Base-by-base conservation (phyloP, 64 coral and sea anemone genomes). In the Pachyseris speciosa region DNA sequence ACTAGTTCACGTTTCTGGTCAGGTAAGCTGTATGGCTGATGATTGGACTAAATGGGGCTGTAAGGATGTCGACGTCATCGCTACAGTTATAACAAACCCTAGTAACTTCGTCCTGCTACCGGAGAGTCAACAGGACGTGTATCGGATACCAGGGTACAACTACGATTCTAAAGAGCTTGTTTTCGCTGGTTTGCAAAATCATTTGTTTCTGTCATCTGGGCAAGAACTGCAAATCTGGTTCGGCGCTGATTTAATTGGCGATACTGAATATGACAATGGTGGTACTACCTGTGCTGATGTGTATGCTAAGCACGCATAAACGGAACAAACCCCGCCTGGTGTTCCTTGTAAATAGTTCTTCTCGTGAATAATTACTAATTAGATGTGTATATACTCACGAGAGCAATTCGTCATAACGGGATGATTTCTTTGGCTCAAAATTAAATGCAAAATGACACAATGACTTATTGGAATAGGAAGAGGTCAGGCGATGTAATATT, bases 181-280 rank as follows among this genome's bases (percentile, higher is more conserved):
- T 37, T 87, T 87, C 67, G 31, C 84, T 12, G 40, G 66, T 22
- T 72, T 87, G 25, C 42, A 24, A 29, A 42, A 15, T 20, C 67
- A 33, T 29, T 70, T 87, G 19, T 50, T 41, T 16, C 68, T 87
- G 4, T 45, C 84, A 55, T 67, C 26, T 50, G 67, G 44, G 16
- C 64, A 69, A 49, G 29, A 87, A 59, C 24, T 87, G 1, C 40
- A 67, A 52, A 33, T 87, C 39, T 87, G 84, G 84, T 73, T 72
- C 67, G 84, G 66, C 10, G 84, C 71, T 51, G 84, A 87, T 72
- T 31, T 87, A 7, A 72, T 7, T 12, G 37, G 58, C 22, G 16
- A 67, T 24, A 22, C 0, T 13, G 84, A 73, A 20, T 0, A 12
- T 22, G 29, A 87, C 20, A 87, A 87, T 72, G 24, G 49, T 9